These are phyloP conservation scores for Pasiphila rectangulata DNA, from an alignment of 2,888 invertebrate genomes.

Conservation along the genomic window DNA sequence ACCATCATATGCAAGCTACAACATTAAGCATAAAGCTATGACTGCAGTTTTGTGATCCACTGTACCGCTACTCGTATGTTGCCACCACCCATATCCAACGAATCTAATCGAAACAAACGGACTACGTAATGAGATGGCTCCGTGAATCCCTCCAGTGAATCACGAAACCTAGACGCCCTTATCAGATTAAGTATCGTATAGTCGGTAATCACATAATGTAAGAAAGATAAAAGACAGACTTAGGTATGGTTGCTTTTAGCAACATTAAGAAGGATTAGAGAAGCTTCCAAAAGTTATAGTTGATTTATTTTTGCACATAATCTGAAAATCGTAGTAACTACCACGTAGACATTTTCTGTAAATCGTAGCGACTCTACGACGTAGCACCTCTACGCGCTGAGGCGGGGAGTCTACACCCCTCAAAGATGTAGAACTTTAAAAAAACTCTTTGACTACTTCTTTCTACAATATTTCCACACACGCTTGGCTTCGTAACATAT, in stretches of 20 bases:
- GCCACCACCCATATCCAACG: no score
- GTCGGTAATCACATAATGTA: conserved; percentile 14
- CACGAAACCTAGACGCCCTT: conserved; percentile 14
- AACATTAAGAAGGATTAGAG: no score
- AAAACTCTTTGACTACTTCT: no score
- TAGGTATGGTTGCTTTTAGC: no score
- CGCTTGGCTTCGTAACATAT: background rate
- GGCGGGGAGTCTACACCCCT: no score
- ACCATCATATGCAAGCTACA: no score
- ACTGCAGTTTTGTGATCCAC: no score
- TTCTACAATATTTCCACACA: background rate
- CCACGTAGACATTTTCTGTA: background rate
- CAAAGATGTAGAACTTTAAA: no score
- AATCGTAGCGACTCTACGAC: conserved; percentile 1
- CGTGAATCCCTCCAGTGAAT: conserved; percentile 14
- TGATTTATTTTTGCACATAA: no score
- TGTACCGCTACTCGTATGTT: no score
- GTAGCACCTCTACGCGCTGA: background rate
- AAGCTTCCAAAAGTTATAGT: no score
- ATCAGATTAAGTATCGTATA: conserved; percentile 15
- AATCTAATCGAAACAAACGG: conserved; percentile 19
- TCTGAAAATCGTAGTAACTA: background rate
- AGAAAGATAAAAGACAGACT: conserved; percentile 1
- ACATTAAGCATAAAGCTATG: no score
- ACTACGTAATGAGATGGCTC: conserved; percentile 14